A percentile compares a stretch with the other conserved stretches of the same genome.
Evolutionary conservation across 2,797 vertebrate species (phyloP).

Genomic region (Psittacula derbiana): DNA sequence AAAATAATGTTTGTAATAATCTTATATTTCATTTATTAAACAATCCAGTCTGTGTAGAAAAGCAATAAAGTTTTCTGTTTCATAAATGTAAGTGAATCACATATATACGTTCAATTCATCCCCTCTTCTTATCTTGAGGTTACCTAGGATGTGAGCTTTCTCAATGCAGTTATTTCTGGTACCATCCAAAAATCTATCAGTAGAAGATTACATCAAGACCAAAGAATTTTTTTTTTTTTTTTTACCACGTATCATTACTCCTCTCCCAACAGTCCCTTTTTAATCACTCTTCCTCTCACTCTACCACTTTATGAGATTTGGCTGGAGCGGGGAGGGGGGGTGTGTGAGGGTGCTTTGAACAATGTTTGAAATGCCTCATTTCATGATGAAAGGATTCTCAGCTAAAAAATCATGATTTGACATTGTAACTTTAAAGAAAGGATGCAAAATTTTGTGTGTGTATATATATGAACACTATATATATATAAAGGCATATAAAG

Average conservation of each 20-base stretch:
- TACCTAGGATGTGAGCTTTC: not conserved
- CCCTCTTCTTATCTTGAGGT: not conserved
- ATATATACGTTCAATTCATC: not conserved
- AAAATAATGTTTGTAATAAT: not conserved
- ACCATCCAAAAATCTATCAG: not conserved
- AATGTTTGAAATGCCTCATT: not conserved
- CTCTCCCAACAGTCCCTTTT: not conserved
- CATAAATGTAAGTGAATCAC: not conserved
- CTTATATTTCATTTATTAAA: not conserved
- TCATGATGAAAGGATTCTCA: not conserved
- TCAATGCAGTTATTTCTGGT: not conserved
- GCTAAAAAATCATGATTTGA: accelerated
- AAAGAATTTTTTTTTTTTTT: not conserved
- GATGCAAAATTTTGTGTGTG: not conserved
- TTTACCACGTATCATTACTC: not conserved
- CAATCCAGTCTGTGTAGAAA: not conserved
- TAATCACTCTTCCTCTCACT: not conserved
- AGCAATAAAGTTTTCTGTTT: not conserved
- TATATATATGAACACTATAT: not conserved
- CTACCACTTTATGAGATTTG: not conserved
- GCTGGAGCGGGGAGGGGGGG: accelerated
- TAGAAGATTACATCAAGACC: not conserved
- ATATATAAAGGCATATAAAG: too few relatives aligned
- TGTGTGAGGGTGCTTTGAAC: not conserved
- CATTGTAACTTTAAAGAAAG: not conserved